Percentiles rank a stretch among this genome's conserved stretches.
Conservation (phyloP, 2,113 vertebrate species). For the Cyprinus carpio region DNA sequence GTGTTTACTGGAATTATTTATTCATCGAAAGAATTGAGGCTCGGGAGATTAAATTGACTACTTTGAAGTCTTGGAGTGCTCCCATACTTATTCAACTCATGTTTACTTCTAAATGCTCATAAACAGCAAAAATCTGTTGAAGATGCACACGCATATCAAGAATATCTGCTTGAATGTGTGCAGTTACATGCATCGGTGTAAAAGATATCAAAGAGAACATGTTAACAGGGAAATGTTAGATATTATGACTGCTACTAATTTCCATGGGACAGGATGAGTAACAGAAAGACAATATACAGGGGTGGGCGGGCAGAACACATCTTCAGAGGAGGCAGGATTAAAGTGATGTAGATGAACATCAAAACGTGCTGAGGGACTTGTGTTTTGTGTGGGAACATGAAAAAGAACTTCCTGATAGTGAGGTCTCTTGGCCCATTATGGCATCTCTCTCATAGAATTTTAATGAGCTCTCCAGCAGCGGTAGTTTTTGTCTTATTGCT, state of each 20-base stretch:
- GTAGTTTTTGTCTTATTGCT: constrained; percentile 15
- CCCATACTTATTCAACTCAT: neutral
- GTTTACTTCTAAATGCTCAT: constrained; percentile 34
- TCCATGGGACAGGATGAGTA: constrained; percentile 43
- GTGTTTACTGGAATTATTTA: constrained; percentile 23
- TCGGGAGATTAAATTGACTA: constrained; percentile 1
- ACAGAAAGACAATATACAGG: constrained; percentile 45
- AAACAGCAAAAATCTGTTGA: constrained; percentile 1
- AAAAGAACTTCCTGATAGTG: constrained; percentile 58
- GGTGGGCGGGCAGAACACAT: constrained; percentile 27
- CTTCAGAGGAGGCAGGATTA: constrained; percentile 57
- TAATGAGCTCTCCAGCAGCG: constrained; percentile 51
- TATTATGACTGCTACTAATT: constrained; percentile 45
- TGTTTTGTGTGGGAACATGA: constrained; percentile 57
- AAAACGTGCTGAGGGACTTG: constrained; percentile 55
- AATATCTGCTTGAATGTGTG: neutral
- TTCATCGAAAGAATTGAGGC: constrained; percentile 30
- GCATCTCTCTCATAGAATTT: constrained; percentile 55
- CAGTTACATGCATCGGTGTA: neutral
- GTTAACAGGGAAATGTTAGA: constrained; percentile 38
- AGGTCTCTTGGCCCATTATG: constrained; percentile 48
- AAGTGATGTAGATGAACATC: constrained; percentile 60
- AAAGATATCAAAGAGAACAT: constrained; percentile 29
- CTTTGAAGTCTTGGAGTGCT: constrained; percentile 35
- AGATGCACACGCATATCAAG: neutral